These are phyloP conservation scores for Ophion ellenae DNA, from an alignment of 2,888 invertebrate genomes.

Conservation along the genomic window DNA sequence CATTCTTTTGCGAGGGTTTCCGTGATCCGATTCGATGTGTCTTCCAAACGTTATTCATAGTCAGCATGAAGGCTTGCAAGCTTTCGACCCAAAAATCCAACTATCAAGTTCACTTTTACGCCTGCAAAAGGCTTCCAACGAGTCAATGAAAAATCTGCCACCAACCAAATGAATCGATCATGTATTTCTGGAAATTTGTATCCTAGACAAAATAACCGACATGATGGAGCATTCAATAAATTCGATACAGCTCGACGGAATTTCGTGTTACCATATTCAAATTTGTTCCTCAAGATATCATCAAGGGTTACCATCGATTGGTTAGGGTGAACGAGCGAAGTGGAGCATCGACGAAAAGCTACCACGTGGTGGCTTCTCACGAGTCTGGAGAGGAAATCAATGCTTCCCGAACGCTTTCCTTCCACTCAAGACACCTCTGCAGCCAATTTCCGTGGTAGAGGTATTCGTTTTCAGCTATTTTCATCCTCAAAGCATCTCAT, in stretches of 20 bases:
- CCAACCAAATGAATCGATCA: neutral
- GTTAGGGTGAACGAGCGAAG: neutral
- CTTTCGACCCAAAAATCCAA: neutral
- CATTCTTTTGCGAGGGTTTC: neutral
- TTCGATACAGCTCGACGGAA: neutral
- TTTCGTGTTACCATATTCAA: neutral
- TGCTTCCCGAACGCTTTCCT: slow-evolving; percentile 16
- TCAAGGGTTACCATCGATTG: neutral
- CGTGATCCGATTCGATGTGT: neutral
- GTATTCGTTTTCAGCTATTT: neutral
- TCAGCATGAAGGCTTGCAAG: neutral
- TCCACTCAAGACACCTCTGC: slow-evolving; percentile 3
- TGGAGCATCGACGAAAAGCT: neutral
- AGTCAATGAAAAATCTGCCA: neutral
- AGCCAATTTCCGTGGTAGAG: neutral
- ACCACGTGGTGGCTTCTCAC: slow-evolving; percentile 24
- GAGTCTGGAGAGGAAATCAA: slow-evolving; percentile 15
- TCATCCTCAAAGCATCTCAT: neutral
- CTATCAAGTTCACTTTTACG: neutral
- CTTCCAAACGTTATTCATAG: neutral
- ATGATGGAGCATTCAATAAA: too few relatives aligned
- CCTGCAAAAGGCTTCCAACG: neutral
- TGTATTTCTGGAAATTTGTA: neutral
- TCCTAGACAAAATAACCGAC: neutral
- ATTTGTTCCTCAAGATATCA: neutral